Conservation (phyloP, 1,140 invertebrate species). For the Schlechtendalia chinensis region DNA sequence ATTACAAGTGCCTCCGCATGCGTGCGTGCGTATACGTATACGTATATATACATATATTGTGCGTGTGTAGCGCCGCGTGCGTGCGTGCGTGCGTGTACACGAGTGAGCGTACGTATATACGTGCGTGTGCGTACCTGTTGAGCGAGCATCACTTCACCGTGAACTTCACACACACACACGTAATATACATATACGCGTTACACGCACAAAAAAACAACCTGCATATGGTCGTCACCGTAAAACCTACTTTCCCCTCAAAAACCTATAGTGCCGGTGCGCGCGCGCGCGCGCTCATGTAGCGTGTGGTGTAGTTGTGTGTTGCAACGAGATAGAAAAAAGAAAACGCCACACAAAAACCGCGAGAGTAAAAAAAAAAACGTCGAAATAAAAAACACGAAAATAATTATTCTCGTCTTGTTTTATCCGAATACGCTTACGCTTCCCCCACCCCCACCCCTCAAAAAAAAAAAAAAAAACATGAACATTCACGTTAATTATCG, state of each 20-base stretch:
- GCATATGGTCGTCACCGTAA: slow-evolving; percentile 50
- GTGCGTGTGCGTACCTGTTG: slow-evolving; percentile 39
- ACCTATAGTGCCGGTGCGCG: slow-evolving; percentile 9
- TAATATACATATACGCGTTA: not conserved
- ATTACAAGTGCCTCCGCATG: slow-evolving; percentile 45
- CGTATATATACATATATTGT: not conserved
- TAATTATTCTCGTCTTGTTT: not conserved
- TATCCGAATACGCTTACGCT: not conserved
- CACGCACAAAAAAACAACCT: slow-evolving; percentile 38
- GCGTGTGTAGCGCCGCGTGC: not conserved
- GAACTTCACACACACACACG: slow-evolving; percentile 39
- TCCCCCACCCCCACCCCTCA: no score
- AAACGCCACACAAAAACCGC: slow-evolving; percentile 34
- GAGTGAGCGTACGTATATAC: not conserved
- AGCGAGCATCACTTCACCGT: slow-evolving; percentile 50
- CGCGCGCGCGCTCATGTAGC: not conserved
- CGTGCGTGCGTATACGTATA: slow-evolving; percentile 1
- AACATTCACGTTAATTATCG: slow-evolving; percentile 34
- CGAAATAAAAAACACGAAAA: slow-evolving; percentile 8
- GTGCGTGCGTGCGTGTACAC: not conserved
- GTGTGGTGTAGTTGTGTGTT: not conserved
- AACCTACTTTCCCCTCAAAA: slow-evolving; percentile 49
- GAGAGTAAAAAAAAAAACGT: not conserved
- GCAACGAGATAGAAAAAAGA: slow-evolving; percentile 29
- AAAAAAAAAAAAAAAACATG: no score